These are phyloP conservation scores for Centruroides vittatus DNA, from an alignment of 1,140 invertebrate genomes.

Conservation along the genomic window DNA sequence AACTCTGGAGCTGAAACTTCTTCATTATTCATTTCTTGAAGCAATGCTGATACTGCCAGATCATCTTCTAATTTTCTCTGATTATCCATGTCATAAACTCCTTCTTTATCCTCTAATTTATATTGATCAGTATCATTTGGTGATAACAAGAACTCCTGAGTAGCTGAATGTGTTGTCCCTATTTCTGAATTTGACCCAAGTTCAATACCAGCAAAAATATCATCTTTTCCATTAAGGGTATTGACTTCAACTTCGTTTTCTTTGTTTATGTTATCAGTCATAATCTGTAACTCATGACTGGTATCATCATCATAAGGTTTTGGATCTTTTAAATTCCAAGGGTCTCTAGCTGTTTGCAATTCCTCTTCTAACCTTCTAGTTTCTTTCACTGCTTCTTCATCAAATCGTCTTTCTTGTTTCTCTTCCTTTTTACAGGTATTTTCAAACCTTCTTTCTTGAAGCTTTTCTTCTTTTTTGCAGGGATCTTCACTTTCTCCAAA, in stretches of 20 bases:
- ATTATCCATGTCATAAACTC: slow-evolving; percentile 14
- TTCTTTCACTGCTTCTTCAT: slow-evolving; percentile 22
- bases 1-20: slow-evolving; percentile 13
- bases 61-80: slow-evolving; percentile 23
- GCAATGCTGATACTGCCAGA: slow-evolving; percentile 21
- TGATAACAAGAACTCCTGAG: slow-evolving; percentile 3
- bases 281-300: not conserved
- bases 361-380: slow-evolving; percentile 20
- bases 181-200: slow-evolving; percentile 2
- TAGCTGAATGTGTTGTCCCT: slow-evolving; percentile 6
- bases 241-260: slow-evolving; percentile 6
- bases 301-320: slow-evolving; percentile 8
- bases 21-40: slow-evolving; percentile 22
- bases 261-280: slow-evolving; percentile 1
- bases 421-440: too few relatives aligned
- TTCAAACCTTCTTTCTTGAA: slow-evolving; percentile 19
- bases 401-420: too few relatives aligned
- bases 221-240: slow-evolving; percentile 2
- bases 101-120: slow-evolving; percentile 11
- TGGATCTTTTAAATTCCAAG: slow-evolving; percentile 13
- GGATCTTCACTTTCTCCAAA: slow-evolving; percentile 10
- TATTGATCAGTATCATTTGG: slow-evolving; percentile 6
- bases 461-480: slow-evolving; percentile 15
- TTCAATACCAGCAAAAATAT: slow-evolving; percentile 9
- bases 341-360: slow-evolving; percentile 14